These are phyloP conservation scores for Formica exsecta DNA, from an alignment of 1,140 invertebrate species.

Conservation along the genomic window DNA sequence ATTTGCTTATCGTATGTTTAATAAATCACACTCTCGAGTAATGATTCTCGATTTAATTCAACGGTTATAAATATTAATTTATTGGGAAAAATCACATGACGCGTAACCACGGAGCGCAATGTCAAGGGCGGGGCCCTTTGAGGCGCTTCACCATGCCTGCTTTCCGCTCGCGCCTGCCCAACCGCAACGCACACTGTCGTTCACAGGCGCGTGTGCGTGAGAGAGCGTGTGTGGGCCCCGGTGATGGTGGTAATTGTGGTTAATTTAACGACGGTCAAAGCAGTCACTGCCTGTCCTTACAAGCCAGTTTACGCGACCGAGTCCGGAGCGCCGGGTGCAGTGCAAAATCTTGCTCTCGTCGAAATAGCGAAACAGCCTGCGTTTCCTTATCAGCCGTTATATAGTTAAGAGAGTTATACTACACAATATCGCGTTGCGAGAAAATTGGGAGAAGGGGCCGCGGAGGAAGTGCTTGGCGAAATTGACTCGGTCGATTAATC, in stretches of 20 bases:
- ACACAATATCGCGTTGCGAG: background rate
- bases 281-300: slow-evolving; percentile 70
- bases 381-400: background rate
- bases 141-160: slow-evolving; percentile 28
- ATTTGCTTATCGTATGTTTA: background rate
- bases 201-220: slow-evolving; percentile 56
- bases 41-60: background rate
- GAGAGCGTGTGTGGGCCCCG: slow-evolving; percentile 65
- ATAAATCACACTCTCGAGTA: background rate
- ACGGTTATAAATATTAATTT: background rate
- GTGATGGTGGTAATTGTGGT: slow-evolving; percentile 80
- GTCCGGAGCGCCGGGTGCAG: slow-evolving; percentile 52
- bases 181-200: slow-evolving; percentile 44
- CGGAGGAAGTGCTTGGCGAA: background rate
- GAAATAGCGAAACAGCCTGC: background rate
- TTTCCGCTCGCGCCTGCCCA: slow-evolving; percentile 58
- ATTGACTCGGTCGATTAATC: slow-evolving; percentile 24
- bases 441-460: background rate
- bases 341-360: slow-evolving; percentile 14
- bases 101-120: slow-evolving; percentile 15
- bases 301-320: slow-evolving; percentile 75
- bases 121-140: slow-evolving; percentile 50
- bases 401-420: background rate
- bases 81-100: slow-evolving; percentile 10
- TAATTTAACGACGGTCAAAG: slow-evolving; percentile 82